Conservation (phyloP, 2,888 invertebrate species). For the Diarsia brunnea region DNA sequence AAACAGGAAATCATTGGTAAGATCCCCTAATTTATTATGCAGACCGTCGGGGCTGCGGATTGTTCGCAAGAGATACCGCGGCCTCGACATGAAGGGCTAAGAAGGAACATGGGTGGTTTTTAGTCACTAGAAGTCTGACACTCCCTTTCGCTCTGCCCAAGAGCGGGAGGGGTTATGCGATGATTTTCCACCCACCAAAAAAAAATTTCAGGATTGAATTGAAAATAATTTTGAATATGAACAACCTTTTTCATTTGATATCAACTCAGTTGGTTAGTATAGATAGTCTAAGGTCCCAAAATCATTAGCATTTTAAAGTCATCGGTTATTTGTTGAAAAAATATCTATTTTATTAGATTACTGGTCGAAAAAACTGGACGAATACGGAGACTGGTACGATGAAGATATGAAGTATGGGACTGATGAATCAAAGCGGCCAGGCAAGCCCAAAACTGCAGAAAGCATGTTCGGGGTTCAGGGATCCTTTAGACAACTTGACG, state of each 20-base stretch:
- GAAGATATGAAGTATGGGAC: constrained; percentile 85
- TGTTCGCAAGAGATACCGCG: too few species aligned
- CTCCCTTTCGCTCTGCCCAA: too few species aligned
- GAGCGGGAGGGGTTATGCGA: too few species aligned
- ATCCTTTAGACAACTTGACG: constrained; percentile 65
- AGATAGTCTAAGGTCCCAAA: background rate
- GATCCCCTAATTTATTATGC: too few species aligned
- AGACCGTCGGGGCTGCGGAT: too few species aligned
- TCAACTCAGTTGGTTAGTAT: background rate
- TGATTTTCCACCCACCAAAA: too few species aligned
- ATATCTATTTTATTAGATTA: constrained; percentile 36
- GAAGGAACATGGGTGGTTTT: too few species aligned
- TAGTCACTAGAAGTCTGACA: too few species aligned
- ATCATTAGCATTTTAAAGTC: background rate
- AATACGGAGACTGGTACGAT: constrained; percentile 84
- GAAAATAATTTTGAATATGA: background rate
- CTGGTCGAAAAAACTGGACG: constrained; percentile 66
- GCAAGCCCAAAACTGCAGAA: constrained; percentile 84
- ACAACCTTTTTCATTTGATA: background rate
- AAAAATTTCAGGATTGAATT: background rate
- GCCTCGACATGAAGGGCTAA: too few species aligned
- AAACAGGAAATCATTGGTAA: constrained; percentile 54
- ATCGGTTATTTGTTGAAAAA: background rate
- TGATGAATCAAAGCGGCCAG: constrained; percentile 86
- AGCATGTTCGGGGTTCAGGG: constrained; percentile 85